Base-by-base conservation (phyloP, 2,113 vertebrate genomes). In the Gambusia affinis region DNA sequence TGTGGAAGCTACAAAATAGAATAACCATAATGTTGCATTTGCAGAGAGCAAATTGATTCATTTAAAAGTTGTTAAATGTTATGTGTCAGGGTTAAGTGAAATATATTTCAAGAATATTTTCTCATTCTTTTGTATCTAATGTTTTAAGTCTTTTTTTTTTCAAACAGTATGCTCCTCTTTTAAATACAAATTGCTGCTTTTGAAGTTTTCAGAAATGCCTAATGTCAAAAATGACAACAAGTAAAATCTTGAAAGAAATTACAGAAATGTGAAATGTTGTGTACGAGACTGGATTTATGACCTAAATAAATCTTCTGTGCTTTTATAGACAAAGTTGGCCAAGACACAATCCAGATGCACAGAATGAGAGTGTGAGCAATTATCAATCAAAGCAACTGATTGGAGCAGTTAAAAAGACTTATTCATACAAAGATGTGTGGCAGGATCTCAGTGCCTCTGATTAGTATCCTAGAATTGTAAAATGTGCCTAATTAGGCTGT, bases 401-500 rank as follows among this genome's bases (percentile, higher is more conserved):
- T 97, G 96, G 94, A 96, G 95, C 95, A 89, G 97, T 97, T 97
- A 95, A 84, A 96, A 95, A 94, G 94, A 94, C 93, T 95, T 94
- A 95, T 96, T 98, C 96, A 96, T 95, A 97, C 94, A 95, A 95
- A 97, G 95, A 96, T 98, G 96, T 96, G 95, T 96, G 94, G 95
- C 95, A 95, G 94, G 94, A 93, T 96, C 85, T 96, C 95, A 95
- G 94, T 93, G 93, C 91, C 94, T 96, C 96, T 98, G 97, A 99
- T 99, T 99, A 96, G 96, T 97, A 96, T 96, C 96, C 95, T 92
- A 95, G 96, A 97, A 98, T 97, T 97, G 97, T 97, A 98, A 98
- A 98, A 98, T 95, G 96, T 96, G 94, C 95, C 96, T 99, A 98
- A 99, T 99, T 99, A 98, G 96, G 94, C 96, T 98, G 98, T 98